These are phyloP conservation scores for Astyanax mexicanus DNA, from an alignment of 2,797 vertebrate genomes.

Conservation along the genomic window DNA sequence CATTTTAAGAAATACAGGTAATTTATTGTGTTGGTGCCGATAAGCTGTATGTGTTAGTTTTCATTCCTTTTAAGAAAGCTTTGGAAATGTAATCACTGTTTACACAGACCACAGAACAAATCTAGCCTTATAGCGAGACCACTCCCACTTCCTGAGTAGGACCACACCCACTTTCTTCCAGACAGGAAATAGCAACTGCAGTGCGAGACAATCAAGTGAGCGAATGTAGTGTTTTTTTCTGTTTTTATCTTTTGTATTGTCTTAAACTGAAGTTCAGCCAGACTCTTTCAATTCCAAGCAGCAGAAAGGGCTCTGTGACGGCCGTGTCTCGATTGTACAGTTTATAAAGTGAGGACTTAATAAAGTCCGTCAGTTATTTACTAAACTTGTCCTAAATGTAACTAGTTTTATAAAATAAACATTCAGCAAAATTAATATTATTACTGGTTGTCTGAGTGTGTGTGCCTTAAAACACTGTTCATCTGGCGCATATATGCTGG, in stretches of 20 bases:
- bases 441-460: constrained; percentile 4
- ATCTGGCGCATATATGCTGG: background rate
- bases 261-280: constrained; percentile 29
- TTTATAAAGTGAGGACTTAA: constrained; percentile 49
- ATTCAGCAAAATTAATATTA: constrained; percentile 55
- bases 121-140: constrained; percentile 54
- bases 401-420: constrained; percentile 82
- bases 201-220: constrained; percentile 67
- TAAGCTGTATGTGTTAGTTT: constrained; percentile 62
- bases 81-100: constrained; percentile 74
- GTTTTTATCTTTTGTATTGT: constrained; percentile 57
- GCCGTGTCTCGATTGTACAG: constrained; percentile 73
- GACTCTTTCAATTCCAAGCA: constrained; percentile 20
- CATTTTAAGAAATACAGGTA: constrained; percentile 59
- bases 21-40: constrained; percentile 60
- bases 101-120: constrained; percentile 66
- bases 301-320: constrained; percentile 2
- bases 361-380: constrained; percentile 65
- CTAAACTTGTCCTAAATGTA: constrained; percentile 67
- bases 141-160: constrained; percentile 66
- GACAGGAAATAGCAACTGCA: constrained; percentile 73
- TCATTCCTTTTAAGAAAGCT: constrained; percentile 59
- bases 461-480: background rate
- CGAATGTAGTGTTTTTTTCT: constrained; percentile 56
- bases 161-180: constrained; percentile 68